phyloP scores from a whole-genome alignment of 2,113 vertebrate genomes.

The Oenanthe oenanthe region DNA sequence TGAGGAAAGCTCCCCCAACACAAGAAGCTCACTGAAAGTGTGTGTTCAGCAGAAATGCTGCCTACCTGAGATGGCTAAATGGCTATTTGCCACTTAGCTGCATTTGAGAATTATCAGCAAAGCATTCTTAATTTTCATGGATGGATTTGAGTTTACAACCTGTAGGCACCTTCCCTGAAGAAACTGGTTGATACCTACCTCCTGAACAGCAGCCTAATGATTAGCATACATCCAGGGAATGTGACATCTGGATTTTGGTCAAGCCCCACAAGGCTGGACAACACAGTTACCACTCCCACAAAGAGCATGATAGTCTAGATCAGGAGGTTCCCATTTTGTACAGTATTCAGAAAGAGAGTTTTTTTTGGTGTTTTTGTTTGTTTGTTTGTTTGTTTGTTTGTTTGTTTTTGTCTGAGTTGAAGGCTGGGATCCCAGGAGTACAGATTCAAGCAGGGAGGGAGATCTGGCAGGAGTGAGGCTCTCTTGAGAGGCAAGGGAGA shows the following conservation, averaged over 20 bases:
- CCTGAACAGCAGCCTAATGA: neutral
- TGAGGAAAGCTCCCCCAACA: neutral
- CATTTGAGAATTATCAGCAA: neutral
- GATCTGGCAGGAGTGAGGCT: accelerated
- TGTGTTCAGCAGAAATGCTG: neutral
- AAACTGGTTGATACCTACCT: neutral
- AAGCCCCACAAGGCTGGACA: neutral
- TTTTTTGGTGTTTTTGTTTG: no score
- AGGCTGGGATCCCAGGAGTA: neutral
- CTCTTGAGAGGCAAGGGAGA: neutral
- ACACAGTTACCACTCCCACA: neutral
- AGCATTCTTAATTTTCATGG: neutral
- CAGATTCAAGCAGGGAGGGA: neutral
- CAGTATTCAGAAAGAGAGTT: neutral
- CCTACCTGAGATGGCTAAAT: neutral
- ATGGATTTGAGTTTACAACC: neutral
- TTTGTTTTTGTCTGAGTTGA: neutral
- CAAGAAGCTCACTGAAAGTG: neutral
- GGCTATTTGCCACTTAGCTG: neutral
- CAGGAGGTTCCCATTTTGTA: neutral
- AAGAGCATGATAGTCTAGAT: accelerated
- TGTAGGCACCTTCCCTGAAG: neutral
- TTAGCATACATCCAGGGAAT: neutral
- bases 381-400: neutral
- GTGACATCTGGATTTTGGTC: neutral